Evolutionary conservation across 1,140 invertebrate genomes (phyloP).

Genomic region (Penaeus chinensis): DNA sequence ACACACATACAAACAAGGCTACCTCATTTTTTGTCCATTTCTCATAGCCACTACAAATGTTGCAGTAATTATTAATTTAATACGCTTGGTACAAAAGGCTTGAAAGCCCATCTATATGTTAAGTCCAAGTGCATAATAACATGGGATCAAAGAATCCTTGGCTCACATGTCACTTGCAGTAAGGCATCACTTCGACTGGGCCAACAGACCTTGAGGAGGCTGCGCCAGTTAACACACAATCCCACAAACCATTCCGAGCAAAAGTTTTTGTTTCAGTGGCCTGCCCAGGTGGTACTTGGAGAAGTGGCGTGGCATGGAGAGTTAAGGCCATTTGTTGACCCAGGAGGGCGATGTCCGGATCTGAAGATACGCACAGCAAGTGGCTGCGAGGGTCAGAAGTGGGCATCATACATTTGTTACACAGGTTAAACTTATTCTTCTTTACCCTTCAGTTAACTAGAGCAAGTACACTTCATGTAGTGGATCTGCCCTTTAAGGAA

Average conservation of each 20-base stretch:
- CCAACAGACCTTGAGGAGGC: conserved; percentile 25
- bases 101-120: conserved; percentile 52
- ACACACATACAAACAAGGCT: conserved; percentile 58
- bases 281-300: conserved; percentile 25
- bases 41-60: conserved; percentile 58
- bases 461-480: conserved; percentile 2
- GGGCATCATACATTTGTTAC: conserved; percentile 6
- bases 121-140: conserved; percentile 57
- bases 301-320: conserved; percentile 21
- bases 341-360: conserved; percentile 24
- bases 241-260: conserved; percentile 17
- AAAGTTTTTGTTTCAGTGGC: background rate
- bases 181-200: conserved; percentile 12
- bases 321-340: conserved; percentile 37
- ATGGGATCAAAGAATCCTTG: background rate
- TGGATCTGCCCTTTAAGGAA: conserved; percentile 45
- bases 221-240: conserved; percentile 25
- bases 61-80: conserved; percentile 58
- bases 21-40: conserved; percentile 48
- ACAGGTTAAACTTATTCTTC: conserved; percentile 7
- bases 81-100: conserved; percentile 58
- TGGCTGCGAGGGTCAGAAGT: conserved; percentile 31
- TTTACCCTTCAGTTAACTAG: no score
- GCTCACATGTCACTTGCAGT: conserved; percentile 20
- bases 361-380: conserved; percentile 30